A percentile compares a stretch with the other conserved stretches of the same genome.
Conservation (phyloP, 2,888 invertebrate species). For the Rhimphoctona megacephalus region DNA sequence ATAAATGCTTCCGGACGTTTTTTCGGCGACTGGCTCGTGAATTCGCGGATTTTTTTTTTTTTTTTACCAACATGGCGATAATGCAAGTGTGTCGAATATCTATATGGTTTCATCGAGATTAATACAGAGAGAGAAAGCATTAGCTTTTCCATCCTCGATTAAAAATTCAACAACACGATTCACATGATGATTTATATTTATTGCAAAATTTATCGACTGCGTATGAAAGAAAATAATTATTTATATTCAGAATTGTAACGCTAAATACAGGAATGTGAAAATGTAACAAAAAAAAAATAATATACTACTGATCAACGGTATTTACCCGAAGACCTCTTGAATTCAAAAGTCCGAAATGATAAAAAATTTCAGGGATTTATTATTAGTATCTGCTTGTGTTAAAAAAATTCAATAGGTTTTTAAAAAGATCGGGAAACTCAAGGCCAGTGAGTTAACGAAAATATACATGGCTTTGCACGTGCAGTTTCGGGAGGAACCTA, state of each 20-base stretch:
- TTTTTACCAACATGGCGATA: conserved; percentile 41
- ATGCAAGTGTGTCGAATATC: conserved; percentile 37
- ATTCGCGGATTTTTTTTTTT: conserved; percentile 41
- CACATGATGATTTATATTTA: conserved; percentile 5
- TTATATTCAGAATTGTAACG: neutral
- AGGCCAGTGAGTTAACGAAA: neutral
- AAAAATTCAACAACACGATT: conserved; percentile 32
- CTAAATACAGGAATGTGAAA: neutral
- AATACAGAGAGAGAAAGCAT: conserved; percentile 18
- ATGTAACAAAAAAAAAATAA: neutral
- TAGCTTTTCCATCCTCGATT: conserved; percentile 41
- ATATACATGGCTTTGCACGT: conserved; percentile 2
- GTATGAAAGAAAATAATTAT: neutral
- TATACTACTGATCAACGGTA: neutral
- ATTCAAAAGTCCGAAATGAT: neutral
- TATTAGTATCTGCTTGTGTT: neutral
- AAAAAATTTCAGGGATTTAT: neutral
- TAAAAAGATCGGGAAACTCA: neutral
- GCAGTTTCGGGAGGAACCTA: neutral
- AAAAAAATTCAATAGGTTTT: neutral
- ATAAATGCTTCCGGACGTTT: conserved; percentile 56
- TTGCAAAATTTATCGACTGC: neutral
- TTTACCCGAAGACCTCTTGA: neutral
- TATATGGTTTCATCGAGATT: conserved; percentile 35
- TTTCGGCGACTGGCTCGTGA: conserved; percentile 37